Evolutionary conservation across 2,797 vertebrate genomes (phyloP).

Genomic region (Enteromius afrohamiltoni): DNA sequence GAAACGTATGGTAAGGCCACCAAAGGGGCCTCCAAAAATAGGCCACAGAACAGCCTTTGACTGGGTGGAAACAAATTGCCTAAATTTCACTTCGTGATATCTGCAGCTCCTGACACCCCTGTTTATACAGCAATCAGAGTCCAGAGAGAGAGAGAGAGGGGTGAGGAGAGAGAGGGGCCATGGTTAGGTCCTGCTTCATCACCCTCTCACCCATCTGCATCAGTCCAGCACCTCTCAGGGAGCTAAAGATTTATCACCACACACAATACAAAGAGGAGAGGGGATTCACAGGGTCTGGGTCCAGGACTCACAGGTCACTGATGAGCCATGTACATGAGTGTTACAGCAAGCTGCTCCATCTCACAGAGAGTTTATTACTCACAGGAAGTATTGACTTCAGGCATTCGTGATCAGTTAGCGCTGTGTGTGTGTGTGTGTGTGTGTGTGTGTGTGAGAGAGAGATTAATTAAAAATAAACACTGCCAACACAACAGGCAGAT

Average conservation of each 20-base stretch:
- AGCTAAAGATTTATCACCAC: constrained; percentile 76
- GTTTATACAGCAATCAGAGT: constrained; percentile 76
- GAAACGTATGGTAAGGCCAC: constrained; percentile 86
- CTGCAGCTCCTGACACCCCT: constrained; percentile 80
- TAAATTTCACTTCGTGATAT: constrained; percentile 84
- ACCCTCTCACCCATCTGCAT: constrained; percentile 59
- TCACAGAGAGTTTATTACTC: constrained; percentile 47
- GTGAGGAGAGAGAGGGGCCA: constrained; percentile 38
- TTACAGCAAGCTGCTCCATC: constrained; percentile 26
- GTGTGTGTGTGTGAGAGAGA: no score
- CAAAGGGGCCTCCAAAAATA: constrained; percentile 93
- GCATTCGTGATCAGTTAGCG: neutral
- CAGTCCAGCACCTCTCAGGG: constrained; percentile 55
- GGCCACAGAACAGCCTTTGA: constrained; percentile 71
- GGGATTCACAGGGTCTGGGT: constrained; percentile 64
- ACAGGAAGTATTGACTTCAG: constrained; percentile 37
- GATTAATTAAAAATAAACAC: neutral
- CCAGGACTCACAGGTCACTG: constrained; percentile 57
- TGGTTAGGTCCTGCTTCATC: constrained; percentile 45
- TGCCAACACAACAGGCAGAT: neutral
- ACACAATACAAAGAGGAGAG: constrained; percentile 71
- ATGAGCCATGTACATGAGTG: constrained; percentile 47
- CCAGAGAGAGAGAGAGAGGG: constrained; percentile 56
- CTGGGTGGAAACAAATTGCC: constrained; percentile 93
- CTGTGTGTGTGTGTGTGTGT: neutral